Conservation (phyloP, 2,888 invertebrate genomes). For the Melanargia galathea region DNA sequence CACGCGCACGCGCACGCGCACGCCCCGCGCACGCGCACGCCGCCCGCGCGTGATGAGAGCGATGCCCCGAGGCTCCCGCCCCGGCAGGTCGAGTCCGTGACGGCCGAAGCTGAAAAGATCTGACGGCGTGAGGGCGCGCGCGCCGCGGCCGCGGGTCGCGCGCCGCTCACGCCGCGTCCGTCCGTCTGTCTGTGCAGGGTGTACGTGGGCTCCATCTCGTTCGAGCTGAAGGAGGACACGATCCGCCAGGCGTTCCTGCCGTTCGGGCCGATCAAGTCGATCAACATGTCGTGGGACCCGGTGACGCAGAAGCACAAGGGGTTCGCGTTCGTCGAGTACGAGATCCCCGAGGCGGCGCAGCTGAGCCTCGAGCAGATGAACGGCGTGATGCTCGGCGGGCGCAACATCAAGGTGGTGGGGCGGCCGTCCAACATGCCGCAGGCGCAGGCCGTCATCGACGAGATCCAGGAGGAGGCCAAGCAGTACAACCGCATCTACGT, state of each 20-base stretch:
- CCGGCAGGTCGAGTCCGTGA: slow-evolving; percentile 73
- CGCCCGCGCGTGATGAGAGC: slow-evolving; percentile 66
- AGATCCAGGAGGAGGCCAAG: slow-evolving; percentile 98
- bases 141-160: background rate
- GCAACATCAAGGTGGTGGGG: slow-evolving; percentile 88
- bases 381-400: slow-evolving; percentile 98
- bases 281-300: slow-evolving; percentile 99
- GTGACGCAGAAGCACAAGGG: slow-evolving; percentile 99
- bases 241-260: slow-evolving; percentile 98
- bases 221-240: slow-evolving; percentile 99
- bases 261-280: slow-evolving; percentile 99
- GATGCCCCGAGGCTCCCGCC: slow-evolving; percentile 66
- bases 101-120: slow-evolving; percentile 85
- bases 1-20: slow-evolving; percentile 4
- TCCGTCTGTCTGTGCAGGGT: slow-evolving; percentile 86
- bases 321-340: slow-evolving; percentile 99
- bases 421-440: slow-evolving; percentile 99
- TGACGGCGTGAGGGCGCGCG: slow-evolving; percentile 58
- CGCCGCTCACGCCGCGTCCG: background rate
- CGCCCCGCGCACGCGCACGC: too few relatives aligned
- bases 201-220: slow-evolving; percentile 99
- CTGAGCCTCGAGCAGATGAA: slow-evolving; percentile 99
- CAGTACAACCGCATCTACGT: slow-evolving; percentile 98
- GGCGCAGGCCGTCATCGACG: slow-evolving; percentile 99
- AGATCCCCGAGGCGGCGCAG: slow-evolving; percentile 99